Evolutionary conservation across 2,888 invertebrate genomes (phyloP).

Genomic region (Imbricaverruca yamaguchii): DNA sequence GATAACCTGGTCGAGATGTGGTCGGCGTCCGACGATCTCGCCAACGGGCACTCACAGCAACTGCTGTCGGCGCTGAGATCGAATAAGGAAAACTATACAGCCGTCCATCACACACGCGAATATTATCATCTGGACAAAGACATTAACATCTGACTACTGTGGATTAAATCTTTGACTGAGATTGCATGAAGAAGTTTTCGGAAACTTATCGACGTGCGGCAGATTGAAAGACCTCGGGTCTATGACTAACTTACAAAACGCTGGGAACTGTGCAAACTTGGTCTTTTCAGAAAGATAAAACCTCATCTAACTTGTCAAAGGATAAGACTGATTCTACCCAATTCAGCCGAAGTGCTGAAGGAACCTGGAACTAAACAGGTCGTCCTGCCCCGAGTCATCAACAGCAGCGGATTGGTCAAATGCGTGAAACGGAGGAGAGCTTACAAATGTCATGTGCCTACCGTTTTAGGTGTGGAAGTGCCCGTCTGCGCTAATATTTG

Average conservation of each 20-base stretch:
- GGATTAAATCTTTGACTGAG: background rate
- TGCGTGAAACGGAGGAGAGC: no score
- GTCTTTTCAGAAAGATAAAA: background rate
- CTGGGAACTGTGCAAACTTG: background rate
- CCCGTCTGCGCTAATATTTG: no score
- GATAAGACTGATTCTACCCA: background rate
- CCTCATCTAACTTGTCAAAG: background rate
- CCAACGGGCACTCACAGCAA: background rate
- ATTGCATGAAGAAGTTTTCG: background rate
- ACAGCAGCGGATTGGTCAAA: no score
- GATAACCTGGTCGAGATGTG: background rate
- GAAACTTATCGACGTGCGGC: background rate
- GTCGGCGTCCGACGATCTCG: background rate
- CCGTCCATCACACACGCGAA: constrained; percentile 5
- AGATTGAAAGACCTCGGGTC: background rate
- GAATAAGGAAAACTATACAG: no score
- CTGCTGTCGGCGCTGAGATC: background rate
- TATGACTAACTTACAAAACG: background rate
- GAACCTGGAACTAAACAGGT: no score
- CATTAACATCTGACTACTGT: background rate
- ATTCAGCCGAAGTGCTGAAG: no score
- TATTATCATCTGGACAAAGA: constrained; percentile 14
- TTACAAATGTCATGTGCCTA: no score
- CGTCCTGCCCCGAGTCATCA: no score
- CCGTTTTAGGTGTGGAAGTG: no score